Base-by-base conservation (phyloP, 64 coral and sea anemone genomes). In the Cladopsammia gracilis region DNA sequence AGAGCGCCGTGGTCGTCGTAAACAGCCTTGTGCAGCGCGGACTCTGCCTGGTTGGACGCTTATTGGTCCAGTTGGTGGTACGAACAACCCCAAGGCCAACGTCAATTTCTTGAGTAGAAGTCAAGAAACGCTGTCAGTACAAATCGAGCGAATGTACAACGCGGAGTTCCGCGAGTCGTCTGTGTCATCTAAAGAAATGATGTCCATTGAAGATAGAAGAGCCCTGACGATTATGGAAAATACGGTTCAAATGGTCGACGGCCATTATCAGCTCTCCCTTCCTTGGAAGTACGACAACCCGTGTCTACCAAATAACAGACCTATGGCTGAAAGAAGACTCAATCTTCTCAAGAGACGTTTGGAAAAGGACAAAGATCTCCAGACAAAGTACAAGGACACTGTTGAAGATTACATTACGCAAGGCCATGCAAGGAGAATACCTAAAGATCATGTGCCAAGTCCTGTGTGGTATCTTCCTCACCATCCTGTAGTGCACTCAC, bases 211-310 rank as follows among this genome's bases (percentile, higher is more conserved):
- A 53, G 94, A 95, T 50, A 71, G 16, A 47, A 58, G 82, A 52
- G 89, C 73, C 26, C 64, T 90, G 42, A 61, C 76, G 45, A 86
- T 87, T 19, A 65, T 89, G 78, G 68, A 95, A 65, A 34, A 20
- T 12, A 82, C 93, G 0, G 69, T 46, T 13, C 52, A 42, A 24
- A 67, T 81, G 24, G 51, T 72, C 43, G 85, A 95, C 59, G 76
- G 87, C 34, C 93, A 95, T 78, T 95, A 90, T 65, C 42, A 90
- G 60, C 52, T 95, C 58, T 46, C 74, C 26, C 61, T 95, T 56
- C 88, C 93, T 10, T 76, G 85, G 59, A 84, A 76, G 26, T 76
- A 85, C 42, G 10, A 81, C n/a, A 58, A 13, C 15, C 67, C 79
- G 59, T 76, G 34, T 57, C 65, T 95, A 45, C 87, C 87, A 57